Percentiles rank a stretch among this genome's conserved stretches.
These are phyloP conservation scores for Tinamus major DNA, from an alignment of 2,797 vertebrate genomes.

Conservation along the genomic window DNA sequence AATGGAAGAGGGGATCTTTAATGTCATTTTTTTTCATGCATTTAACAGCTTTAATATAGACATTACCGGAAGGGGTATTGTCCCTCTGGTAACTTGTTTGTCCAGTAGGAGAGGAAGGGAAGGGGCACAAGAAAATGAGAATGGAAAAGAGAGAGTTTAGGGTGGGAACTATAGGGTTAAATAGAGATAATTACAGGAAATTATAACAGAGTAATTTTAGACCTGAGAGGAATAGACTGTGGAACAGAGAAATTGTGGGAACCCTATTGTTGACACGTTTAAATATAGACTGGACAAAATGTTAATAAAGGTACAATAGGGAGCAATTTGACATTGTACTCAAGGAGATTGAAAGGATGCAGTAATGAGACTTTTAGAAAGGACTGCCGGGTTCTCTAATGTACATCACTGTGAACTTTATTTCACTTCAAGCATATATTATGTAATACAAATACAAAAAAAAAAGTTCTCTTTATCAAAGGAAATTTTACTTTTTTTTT, in stretches of 20 bases:
- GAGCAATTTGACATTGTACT: constrained; percentile 48
- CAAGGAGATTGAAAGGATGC: constrained; percentile 33
- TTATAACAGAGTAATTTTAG: constrained; percentile 38
- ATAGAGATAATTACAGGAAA: not conserved
- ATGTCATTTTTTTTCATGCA: not conserved
- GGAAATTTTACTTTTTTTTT: not conserved
- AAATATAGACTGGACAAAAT: constrained; percentile 66
- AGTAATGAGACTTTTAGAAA: not conserved
- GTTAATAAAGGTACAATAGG: constrained; percentile 55
- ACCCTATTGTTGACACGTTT: constrained; percentile 49
- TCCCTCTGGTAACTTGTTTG: not conserved
- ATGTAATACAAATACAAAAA: not conserved
- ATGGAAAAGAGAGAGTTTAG: not conserved
- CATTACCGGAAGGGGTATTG: not conserved
- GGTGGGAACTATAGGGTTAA: constrained; percentile 1
- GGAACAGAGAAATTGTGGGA: constrained; percentile 20
- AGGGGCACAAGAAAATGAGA: not conserved
- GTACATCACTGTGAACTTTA: not conserved
- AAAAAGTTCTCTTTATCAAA: not conserved
- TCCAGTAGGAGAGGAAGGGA: not conserved
- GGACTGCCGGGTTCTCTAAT: not conserved
- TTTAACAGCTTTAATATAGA: not conserved
- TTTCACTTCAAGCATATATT: not conserved
- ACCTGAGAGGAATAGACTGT: constrained; percentile 7
- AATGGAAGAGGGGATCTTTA: not conserved